phyloP scores from a whole-genome alignment of 2,888 invertebrate genomes.

The Podabrus alpinus region DNA sequence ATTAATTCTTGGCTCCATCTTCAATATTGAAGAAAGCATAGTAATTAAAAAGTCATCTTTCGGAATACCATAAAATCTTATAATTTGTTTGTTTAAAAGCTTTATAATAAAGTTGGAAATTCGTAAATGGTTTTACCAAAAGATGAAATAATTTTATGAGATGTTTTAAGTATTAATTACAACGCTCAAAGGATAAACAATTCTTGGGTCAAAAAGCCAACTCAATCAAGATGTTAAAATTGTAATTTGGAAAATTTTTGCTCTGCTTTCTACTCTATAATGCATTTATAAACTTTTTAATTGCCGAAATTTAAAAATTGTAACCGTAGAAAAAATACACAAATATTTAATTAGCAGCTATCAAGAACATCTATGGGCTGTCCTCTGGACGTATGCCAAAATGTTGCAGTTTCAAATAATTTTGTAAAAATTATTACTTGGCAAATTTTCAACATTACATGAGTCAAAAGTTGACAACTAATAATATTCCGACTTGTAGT shows the following conservation, averaged over 20 bases:
- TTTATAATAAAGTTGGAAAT: too few species aligned
- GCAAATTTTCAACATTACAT: not conserved
- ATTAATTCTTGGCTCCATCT: not conserved
- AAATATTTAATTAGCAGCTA: not conserved
- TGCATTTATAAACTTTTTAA: not conserved
- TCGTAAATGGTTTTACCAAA: not conserved
- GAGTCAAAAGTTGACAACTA: not conserved
- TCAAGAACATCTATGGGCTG: not conserved
- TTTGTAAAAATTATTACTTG: not conserved
- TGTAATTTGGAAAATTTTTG: not conserved
- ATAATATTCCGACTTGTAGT: not conserved
- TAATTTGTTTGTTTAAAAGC: not conserved
- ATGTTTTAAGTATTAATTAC: not conserved
- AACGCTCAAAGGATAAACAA: not conserved
- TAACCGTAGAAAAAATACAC: not conserved
- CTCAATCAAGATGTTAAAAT: not conserved
- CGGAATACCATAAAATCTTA: not conserved
- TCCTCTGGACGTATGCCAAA: not conserved
- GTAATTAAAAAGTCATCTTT: not conserved
- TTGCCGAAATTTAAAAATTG: not conserved
- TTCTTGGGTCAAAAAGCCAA: not conserved
- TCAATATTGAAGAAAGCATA: not conserved
- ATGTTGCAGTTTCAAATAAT: not conserved
- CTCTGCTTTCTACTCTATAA: not conserved
- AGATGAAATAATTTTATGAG: too few species aligned